A percentile compares a stretch with the other conserved stretches of the same genome.
phyloP scores from a whole-genome alignment of 2,113 vertebrate species.

The Benitochromis conjunctus region DNA sequence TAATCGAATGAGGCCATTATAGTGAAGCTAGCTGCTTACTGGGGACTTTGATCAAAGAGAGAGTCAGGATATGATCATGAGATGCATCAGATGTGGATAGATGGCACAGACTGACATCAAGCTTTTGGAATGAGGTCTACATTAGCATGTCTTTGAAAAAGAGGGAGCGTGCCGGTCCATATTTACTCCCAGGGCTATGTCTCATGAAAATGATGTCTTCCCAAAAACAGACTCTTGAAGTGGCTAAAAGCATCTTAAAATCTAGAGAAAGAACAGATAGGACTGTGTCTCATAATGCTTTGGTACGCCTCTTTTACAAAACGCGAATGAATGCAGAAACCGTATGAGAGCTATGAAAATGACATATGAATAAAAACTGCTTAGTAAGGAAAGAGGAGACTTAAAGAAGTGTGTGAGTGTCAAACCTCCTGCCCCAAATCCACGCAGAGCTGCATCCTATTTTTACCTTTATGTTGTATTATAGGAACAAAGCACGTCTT shows the following conservation, averaged over 20 bases:
- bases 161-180: neutral
- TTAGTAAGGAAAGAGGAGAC: neutral
- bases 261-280: neutral
- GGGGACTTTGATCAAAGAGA: conserved; percentile 66
- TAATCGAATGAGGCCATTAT: conserved; percentile 75
- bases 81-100: conserved; percentile 42
- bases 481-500: accelerated
- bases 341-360: neutral
- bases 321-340: neutral
- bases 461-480: neutral
- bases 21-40: conserved; percentile 61
- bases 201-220: conserved; percentile 3
- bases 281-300: neutral
- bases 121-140: conserved; percentile 26
- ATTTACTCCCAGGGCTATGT: conserved; percentile 1
- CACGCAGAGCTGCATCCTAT: neutral
- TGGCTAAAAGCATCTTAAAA: neutral
- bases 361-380: neutral
- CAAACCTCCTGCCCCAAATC: neutral
- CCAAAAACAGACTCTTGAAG: neutral
- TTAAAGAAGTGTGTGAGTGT: neutral
- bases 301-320: neutral
- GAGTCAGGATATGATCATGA: conserved; percentile 55
- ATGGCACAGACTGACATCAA: conserved; percentile 42
- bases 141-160: conserved; percentile 65